Evolutionary conservation across 2,797 vertebrate species (phyloP).

Genomic region (Gadopsis marmoratus): DNA sequence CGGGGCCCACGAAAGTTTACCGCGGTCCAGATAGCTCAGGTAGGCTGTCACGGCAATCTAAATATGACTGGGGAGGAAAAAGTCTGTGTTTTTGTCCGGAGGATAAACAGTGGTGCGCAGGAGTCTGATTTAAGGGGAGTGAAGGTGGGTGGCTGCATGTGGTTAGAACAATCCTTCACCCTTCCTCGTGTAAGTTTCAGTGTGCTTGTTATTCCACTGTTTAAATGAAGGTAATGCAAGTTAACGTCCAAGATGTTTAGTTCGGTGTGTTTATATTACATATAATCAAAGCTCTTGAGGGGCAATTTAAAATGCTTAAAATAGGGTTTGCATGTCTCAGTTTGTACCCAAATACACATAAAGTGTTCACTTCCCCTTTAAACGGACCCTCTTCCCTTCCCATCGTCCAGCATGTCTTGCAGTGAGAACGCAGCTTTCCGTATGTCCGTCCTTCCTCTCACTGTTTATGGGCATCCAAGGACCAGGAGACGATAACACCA

Average conservation of each 20-base stretch:
- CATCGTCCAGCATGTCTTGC: background rate
- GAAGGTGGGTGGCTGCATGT: conserved; percentile 60
- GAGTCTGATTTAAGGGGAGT: conserved; percentile 64
- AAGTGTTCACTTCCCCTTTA: background rate
- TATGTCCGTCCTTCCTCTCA: background rate
- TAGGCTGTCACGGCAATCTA: conserved; percentile 77
- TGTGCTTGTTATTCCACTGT: conserved; percentile 2
- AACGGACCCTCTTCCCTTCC: background rate
- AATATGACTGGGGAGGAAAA: conserved; percentile 64
- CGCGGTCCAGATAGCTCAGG: conserved; percentile 77
- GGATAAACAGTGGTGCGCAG: conserved; percentile 70
- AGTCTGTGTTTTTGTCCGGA: conserved; percentile 56
- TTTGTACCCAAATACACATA: background rate
- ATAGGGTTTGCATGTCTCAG: background rate
- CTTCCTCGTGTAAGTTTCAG: conserved; percentile 10
- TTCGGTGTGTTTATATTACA: conserved; percentile 4
- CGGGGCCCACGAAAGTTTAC: conserved; percentile 71
- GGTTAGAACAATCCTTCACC: conserved; percentile 24
- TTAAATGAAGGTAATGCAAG: background rate
- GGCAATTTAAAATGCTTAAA: background rate
- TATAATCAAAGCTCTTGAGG: background rate
- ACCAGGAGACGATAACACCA: conserved; percentile 49
- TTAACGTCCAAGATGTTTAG: background rate
- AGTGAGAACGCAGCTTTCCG: conserved; percentile 24
- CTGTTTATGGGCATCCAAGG: conserved; percentile 45